Evolutionary conservation across 1,140 invertebrate species (phyloP), one percentile per base, ranked within the genome.

Genomic region (Cheumatopsyche charites): DNA sequence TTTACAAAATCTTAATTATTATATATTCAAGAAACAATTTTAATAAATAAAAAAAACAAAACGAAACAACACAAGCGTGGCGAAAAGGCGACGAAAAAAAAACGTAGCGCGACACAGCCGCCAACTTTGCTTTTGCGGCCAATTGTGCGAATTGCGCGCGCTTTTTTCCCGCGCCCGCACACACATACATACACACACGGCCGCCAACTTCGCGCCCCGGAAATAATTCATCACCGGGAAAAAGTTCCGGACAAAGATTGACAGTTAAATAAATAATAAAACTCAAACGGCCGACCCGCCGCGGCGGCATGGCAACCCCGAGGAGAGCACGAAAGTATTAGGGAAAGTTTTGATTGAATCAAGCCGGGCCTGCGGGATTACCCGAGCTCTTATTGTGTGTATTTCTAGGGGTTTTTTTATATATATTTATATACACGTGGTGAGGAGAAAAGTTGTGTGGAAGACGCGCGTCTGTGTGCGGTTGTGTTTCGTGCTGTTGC

Each of bases 261-360:
- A 72, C 67, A 69, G 70, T 72, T 75, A 75, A 72, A 75, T 75
- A 75, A 75, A 75, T 75, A 75, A 75, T 72, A 75, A 75, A 75
- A 75, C 23, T 52, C 45, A 42, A 68, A 67, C 67, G 62, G 19
- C 26, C 19, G n/a, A 36, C 62, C 19, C 49, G 45, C 29, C 29
- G 29, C 29, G 29, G 3, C 29, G 29, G 29, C 29, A 9, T 36
- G 9, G 29, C 29, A 9, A 62, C 61, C 58, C 25, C 49, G 73
- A 19, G 49, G 13, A 45, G 58, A 58, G 3, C 9, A 36, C 29
- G 29, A 67, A 72, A 72, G 73, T 72, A 75, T 75, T 75, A 72
- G 67, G 29, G 62, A 49, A 75, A 75, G 70, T 75, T 75, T 72
- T 75, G 74, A 75, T 75, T 75, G 74, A 75, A 75, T 75, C 74